phyloP scores from a whole-genome alignment of 2,113 vertebrate species.

The Dendrocopos noguchii region DNA sequence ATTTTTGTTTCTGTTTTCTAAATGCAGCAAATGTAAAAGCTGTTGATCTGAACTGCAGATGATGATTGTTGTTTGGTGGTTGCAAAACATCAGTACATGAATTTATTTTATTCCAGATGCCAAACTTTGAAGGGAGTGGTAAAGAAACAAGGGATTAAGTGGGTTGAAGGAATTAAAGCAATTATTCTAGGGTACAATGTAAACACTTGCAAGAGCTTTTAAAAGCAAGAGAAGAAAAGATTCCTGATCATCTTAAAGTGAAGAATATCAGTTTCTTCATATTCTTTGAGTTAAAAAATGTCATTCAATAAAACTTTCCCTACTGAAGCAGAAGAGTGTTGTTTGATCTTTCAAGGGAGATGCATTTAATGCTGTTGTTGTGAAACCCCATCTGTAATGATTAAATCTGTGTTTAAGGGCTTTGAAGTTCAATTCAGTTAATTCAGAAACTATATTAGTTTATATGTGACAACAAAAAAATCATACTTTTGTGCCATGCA shows the following conservation, averaged over 20 bases:
- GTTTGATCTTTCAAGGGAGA: slow-evolving; percentile 18
- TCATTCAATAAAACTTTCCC: slow-evolving; percentile 1
- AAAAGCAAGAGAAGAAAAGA: not conserved
- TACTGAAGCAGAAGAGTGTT: slow-evolving; percentile 9
- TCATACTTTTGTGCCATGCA: not conserved
- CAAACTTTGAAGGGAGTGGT: not conserved
- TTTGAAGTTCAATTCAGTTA: slow-evolving; percentile 22
- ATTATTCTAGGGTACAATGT: not conserved
- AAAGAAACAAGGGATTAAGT: not conserved
- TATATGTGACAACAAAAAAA: not conserved
- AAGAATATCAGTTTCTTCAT: not conserved
- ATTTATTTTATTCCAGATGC: not conserved
- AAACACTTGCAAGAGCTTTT: slow-evolving; percentile 3
- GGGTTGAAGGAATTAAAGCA: slow-evolving; percentile 6
- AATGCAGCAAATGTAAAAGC: not conserved
- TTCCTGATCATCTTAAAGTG: not conserved
- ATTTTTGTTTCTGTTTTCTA: not conserved
- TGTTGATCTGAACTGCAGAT: not conserved
- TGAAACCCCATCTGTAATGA: not conserved
- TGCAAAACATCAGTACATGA: not conserved
- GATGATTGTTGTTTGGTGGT: not conserved
- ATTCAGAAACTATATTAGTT: not conserved
- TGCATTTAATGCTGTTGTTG: not conserved
- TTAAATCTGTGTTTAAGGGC: slow-evolving; percentile 3
- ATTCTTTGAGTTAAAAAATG: not conserved